Base-by-base conservation (phyloP, 2,888 invertebrate genomes). In the Athripsodes cinereus region DNA sequence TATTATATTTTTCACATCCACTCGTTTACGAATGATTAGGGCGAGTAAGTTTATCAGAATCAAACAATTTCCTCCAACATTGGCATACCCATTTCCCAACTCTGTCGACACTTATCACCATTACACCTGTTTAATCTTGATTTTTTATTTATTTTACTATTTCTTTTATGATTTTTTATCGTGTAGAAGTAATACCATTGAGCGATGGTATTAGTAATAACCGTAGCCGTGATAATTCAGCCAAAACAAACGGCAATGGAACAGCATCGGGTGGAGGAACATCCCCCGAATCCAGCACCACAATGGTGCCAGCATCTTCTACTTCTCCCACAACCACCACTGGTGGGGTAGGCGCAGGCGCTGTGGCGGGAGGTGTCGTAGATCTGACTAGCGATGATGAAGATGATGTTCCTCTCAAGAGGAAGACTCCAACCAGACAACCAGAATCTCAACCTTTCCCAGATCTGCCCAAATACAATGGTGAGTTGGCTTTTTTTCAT, bases 331-430 rank as follows among this genome's bases (percentile, higher is more conserved):
- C 68, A 5, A 71, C 74, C 46, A 70, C 74, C 20, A n/a, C 53
- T 20, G 44, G 22, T 8, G 16, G 16, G 2, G 48, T 69, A 72
- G 44, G 73, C 1, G 22, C 22, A 66, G 71, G 1, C 62, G 72
- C 0, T 75, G 5, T 13, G 2, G 3, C 40, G 16, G 40, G 74
- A 40, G 70, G 73, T 1, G 72, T 82, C 2, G 87, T 88, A 19
- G 89, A 89, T 72, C 75, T 88, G 63, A 88, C 88, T 0, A 87
- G 87, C 1, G 88, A 88, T 72, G 87, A 87, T 0, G 88, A 88
- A 61, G 83, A 87, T 67, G 86, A 87, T 66, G 73, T 84, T 68
- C 84, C 86, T 13, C 78, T 86, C 62, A 84, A 83, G 70, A 75
- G 85, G 66, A 83, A 82, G 69, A 74, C 70, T 58, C 71, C 74